Base-by-base conservation (phyloP, 2,888 invertebrate genomes). In the Periphyllus acericola region DNA sequence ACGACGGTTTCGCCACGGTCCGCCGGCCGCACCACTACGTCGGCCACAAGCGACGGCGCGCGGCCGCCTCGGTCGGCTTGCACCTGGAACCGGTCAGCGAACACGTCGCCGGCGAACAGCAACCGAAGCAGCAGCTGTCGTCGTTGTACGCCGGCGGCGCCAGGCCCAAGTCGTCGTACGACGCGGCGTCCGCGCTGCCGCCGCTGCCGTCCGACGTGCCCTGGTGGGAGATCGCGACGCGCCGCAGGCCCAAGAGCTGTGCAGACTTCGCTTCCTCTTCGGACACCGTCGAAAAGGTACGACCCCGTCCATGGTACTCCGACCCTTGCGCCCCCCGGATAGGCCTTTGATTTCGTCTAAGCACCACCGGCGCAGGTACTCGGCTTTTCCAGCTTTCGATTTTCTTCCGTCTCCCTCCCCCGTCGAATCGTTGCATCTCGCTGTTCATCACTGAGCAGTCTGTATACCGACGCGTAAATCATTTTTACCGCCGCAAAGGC, bases 1-100 rank as follows among this genome's bases (percentile, higher is more conserved):
- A 96, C 92, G 96, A 97, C 92, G 96, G 96, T 88, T 97, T 96
- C 92, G 96, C 96, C 83, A 97, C 96, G n/a, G 96, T 97, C 25
- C 90, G 91, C 83, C 90, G 90, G 82, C 89, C 87, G 66, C 87
- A 87, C 66, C 87, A 87, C 74, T 87, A 87, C 87, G 87, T 81
- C 3, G 87, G 80, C 55, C 74, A 87, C 87, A 87, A 87, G 46
- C 80, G 87, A 17, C 74, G 81, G 19, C 79, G 87, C n/a, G 17
- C 80, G 29, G 88, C n/a, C 89, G 89, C 92, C 89, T 89, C 71
- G 36, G 88, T 78, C 55, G 76, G 71, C 36, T 55, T 88, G 86
- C 72, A 89, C 82, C 60, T 87, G 72, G 92, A 92, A 91, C 92
- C 92, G 91, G 92, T 91, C 90, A 94, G 81, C 92, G 94, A 66